phyloP scores from a whole-genome alignment of 2,797 vertebrate species.

The Melopsittacus undulatus region DNA sequence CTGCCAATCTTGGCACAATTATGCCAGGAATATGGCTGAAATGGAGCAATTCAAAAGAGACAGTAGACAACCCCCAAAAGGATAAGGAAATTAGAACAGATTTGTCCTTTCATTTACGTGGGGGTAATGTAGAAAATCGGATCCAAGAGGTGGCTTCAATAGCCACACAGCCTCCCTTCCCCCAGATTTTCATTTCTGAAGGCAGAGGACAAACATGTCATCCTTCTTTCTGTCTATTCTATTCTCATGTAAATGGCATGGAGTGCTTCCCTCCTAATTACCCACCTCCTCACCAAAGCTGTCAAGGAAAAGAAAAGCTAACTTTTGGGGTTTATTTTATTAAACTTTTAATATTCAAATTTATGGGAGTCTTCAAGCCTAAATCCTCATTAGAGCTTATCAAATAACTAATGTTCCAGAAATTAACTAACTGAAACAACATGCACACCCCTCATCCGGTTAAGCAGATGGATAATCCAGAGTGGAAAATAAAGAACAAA shows the following conservation, averaged over 20 bases:
- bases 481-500: neutral
- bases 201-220: constrained; percentile 51
- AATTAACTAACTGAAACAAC: constrained; percentile 56
- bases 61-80: neutral
- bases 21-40: neutral
- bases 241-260: constrained; percentile 49
- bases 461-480: constrained; percentile 48
- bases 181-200: constrained; percentile 21
- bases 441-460: constrained; percentile 23
- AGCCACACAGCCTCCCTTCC: neutral
- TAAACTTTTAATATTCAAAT: constrained; percentile 57
- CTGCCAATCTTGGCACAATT: neutral
- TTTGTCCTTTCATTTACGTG: neutral
- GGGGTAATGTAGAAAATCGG: neutral
- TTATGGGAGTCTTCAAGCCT: constrained; percentile 44
- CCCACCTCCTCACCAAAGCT: constrained; percentile 33
- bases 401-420: constrained; percentile 55
- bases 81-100: neutral
- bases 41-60: neutral
- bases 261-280: constrained; percentile 35
- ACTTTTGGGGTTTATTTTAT: constrained; percentile 56
- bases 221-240: neutral
- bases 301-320: constrained; percentile 18
- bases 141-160: neutral
- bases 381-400: constrained; percentile 57